phyloP scores from a whole-genome alignment of 1,140 invertebrate species.

The Caenorhabditis remanei region DNA sequence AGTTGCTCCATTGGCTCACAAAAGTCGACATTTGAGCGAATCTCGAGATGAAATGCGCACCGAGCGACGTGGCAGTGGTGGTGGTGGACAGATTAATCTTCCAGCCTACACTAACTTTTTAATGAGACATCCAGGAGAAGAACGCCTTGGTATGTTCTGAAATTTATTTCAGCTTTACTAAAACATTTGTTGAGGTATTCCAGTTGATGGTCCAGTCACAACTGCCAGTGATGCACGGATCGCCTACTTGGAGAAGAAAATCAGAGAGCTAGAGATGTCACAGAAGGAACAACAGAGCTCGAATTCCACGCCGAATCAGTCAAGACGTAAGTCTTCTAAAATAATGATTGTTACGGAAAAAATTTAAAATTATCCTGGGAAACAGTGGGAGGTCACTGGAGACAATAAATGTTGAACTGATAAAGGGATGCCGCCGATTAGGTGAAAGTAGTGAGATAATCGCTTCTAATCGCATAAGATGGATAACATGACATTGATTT shows the following conservation, averaged over 20 bases:
- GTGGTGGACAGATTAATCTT: slow-evolving; percentile 24
- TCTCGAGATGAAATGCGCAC: slow-evolving; percentile 17
- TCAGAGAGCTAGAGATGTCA: slow-evolving; percentile 20
- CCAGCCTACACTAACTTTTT: slow-evolving; percentile 36
- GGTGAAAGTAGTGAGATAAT: slow-evolving; percentile 37
- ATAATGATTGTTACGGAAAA: background rate
- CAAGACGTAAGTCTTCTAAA: slow-evolving; percentile 19
- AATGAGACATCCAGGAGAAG: slow-evolving; percentile 20
- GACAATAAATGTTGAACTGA: slow-evolving; percentile 4
- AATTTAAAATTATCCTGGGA: background rate
- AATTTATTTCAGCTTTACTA: background rate
- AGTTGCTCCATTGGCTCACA: slow-evolving; percentile 40
- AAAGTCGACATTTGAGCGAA: slow-evolving; percentile 35
- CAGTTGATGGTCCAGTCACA: slow-evolving; percentile 41
- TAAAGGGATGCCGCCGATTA: background rate
- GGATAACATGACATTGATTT: slow-evolving; percentile 16
- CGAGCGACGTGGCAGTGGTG: slow-evolving; percentile 29
- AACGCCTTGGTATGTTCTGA: slow-evolving; percentile 14
- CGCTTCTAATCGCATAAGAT: slow-evolving; percentile 3
- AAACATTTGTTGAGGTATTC: background rate
- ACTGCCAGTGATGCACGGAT: slow-evolving; percentile 12
- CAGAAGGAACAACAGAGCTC: slow-evolving; percentile 15
- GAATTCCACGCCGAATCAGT: slow-evolving; percentile 10
- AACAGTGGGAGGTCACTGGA: background rate
- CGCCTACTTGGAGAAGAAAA: slow-evolving; percentile 29